phyloP scores from a whole-genome alignment of 2,888 invertebrate genomes.

The Caenorhabditis sinica region DNA sequence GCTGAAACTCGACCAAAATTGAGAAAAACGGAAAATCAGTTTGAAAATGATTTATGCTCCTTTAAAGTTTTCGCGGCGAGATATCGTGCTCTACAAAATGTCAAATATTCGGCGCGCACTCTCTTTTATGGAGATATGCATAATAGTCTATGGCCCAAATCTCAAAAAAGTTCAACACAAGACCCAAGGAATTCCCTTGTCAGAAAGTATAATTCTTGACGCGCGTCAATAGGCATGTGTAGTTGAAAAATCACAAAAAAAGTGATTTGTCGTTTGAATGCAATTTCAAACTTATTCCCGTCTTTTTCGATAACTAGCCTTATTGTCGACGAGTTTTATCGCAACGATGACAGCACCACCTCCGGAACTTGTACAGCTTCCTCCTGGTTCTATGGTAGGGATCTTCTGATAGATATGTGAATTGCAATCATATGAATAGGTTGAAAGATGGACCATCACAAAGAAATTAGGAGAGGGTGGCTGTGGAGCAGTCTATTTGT shows the following conservation, averaged over 20 bases:
- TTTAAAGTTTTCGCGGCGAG: too few species aligned
- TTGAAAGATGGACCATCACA: constrained; percentile 79
- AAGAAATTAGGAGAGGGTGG: constrained; percentile 81
- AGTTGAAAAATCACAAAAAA: background rate
- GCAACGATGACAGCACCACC: constrained; percentile 62
- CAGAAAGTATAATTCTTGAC: too few species aligned
- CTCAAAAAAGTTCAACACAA: too few species aligned
- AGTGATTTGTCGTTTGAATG: background rate
- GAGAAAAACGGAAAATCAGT: too few species aligned
- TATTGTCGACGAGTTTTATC: constrained; percentile 57
- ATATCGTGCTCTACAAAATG: too few species aligned
- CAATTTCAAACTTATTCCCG: constrained; percentile 1
- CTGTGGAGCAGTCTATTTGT: constrained; percentile 80
- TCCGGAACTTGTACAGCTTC: constrained; percentile 77
- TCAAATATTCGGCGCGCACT: too few species aligned
- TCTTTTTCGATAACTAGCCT: constrained; percentile 43
- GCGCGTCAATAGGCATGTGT: too few species aligned
- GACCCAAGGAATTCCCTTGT: too few species aligned
- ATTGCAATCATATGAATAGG: constrained; percentile 39
- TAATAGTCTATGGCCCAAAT: too few species aligned
- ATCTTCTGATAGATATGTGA: background rate
- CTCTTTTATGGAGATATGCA: too few species aligned
- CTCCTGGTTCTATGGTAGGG: constrained; percentile 69
- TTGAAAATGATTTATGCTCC: too few species aligned
- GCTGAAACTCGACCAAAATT: too few species aligned